Base-by-base conservation (phyloP, 2,797 vertebrate genomes). In the Threskiornis aethiopicus region DNA sequence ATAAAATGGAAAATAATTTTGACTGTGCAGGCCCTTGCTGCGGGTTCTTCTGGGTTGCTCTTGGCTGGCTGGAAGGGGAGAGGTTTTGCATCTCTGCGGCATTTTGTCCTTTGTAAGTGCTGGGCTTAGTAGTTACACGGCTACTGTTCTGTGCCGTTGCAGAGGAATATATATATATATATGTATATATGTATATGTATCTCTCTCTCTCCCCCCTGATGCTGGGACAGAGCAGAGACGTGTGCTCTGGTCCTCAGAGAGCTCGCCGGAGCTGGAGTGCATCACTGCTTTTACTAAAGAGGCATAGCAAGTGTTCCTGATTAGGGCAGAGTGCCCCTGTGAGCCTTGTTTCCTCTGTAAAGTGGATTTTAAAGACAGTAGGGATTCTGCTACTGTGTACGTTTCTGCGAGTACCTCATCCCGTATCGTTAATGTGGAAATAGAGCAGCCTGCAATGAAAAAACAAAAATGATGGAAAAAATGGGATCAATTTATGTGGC, bases 381-480 rank as follows among this genome's bases (percentile, higher is more conserved):
- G 72, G 59, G 87, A 88, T 84, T 87, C 87, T 87, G 70, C 49
- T 69, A 57, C 84, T 62, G 67, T 49, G 42, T 41, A 2, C 79
- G 44, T 91, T 96, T 93, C 92, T 69, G 62, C 0, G 62, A 97
- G 77, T 72, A 61, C 84, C 87, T 96, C 79, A 31, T 93, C 92
- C 85, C 2, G 5, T 70, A 47, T 71, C 17, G 11, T 92, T 95
- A 95, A n/a, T 54, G 94, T 51, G 64, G 94, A 87, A 79, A 91
- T 14, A 69, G 91, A 87, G 87, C 87, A 49, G 65, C 61, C 93
- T 91, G 84, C 70, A 65, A 76, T 93, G 65, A 51, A 93, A 84
- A 94, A 90, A 95, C 85, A 91, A 88, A 89, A 94, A 79, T 91
- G 75, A 92, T 94, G 76, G 85, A 91, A 94, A 95, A 95, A 94